A percentile compares a stretch with the other conserved stretches of the same genome.
Conservation (phyloP, 2,888 invertebrate species). For the Oxyteleia sp. region DNA sequence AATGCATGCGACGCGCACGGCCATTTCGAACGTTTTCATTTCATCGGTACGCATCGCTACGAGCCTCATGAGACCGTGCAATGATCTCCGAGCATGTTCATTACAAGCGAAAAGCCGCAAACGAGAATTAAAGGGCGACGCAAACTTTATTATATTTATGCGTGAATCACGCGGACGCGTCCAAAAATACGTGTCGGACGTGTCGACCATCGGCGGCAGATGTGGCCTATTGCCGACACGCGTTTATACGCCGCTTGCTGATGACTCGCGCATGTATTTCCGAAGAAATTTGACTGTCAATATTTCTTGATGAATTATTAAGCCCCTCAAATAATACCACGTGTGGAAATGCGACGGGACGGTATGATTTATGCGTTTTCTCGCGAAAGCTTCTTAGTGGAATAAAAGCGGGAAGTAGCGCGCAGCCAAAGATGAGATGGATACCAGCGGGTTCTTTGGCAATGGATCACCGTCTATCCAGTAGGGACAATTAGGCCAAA, state of each 20-base stretch:
- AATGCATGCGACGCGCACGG: conserved; percentile 61
- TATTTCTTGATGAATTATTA: conserved; percentile 63
- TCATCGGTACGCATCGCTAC: conserved; percentile 77
- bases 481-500: conserved; percentile 85
- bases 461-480: conserved; percentile 83
- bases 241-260: conserved; percentile 53
- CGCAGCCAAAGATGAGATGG: neutral
- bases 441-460: conserved; percentile 19
- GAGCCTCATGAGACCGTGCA: conserved; percentile 78
- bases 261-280: conserved; percentile 57
- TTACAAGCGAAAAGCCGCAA: conserved; percentile 73
- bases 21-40: conserved; percentile 77
- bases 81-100: conserved; percentile 73
- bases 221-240: conserved; percentile 59
- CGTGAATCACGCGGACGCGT: conserved; percentile 70
- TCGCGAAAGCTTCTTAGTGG: conserved; percentile 15
- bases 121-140: conserved; percentile 77
- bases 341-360: neutral
- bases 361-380: conserved; percentile 37
- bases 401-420: conserved; percentile 29
- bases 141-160: conserved; percentile 75
- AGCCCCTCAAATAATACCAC: conserved; percentile 39
- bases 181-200: conserved; percentile 71
- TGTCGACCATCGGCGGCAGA: conserved; percentile 59
- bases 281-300: conserved; percentile 60